phyloP scores from a whole-genome alignment of 2,888 invertebrate genomes.

The Dynastes maya region DNA sequence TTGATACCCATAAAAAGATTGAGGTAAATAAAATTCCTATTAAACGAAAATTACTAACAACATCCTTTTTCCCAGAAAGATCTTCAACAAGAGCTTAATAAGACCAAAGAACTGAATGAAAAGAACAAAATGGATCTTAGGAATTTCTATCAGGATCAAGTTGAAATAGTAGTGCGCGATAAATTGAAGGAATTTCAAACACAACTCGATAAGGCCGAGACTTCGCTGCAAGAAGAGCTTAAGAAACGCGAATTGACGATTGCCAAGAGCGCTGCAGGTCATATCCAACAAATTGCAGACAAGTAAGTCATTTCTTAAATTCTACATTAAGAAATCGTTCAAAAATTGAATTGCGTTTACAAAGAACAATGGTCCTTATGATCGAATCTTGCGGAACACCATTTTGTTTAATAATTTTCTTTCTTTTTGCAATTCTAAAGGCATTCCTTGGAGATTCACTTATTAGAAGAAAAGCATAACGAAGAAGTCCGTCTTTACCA shows the following conservation, averaged over 20 bases:
- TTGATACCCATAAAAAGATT: conserved; percentile 64
- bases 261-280: conserved; percentile 81
- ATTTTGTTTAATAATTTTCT: too few relatives aligned
- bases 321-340: background rate
- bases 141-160: conserved; percentile 85
- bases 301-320: conserved; percentile 69
- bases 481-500: conserved; percentile 85
- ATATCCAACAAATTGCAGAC: conserved; percentile 81
- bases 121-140: conserved; percentile 80
- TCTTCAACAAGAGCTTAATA: conserved; percentile 67
- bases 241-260: conserved; percentile 78
- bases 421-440: conserved; percentile 65
- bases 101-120: conserved; percentile 74
- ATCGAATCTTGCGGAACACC: too few relatives aligned
- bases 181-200: conserved; percentile 85
- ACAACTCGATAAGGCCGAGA: conserved; percentile 82
- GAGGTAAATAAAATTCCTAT: conserved; percentile 61
- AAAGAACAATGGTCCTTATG: too few relatives aligned
- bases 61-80: conserved; percentile 65
- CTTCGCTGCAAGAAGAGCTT: conserved; percentile 77
- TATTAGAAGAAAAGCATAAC: conserved; percentile 84
- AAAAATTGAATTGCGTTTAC: too few relatives aligned
- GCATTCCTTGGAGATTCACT: conserved; percentile 82
- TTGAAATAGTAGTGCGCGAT: conserved; percentile 83
- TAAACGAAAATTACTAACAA: background rate